Percentiles rank a stretch among this genome's conserved stretches.
Conservation (phyloP, 2,113 vertebrate genomes). For the Oostethus manadensis region DNA sequence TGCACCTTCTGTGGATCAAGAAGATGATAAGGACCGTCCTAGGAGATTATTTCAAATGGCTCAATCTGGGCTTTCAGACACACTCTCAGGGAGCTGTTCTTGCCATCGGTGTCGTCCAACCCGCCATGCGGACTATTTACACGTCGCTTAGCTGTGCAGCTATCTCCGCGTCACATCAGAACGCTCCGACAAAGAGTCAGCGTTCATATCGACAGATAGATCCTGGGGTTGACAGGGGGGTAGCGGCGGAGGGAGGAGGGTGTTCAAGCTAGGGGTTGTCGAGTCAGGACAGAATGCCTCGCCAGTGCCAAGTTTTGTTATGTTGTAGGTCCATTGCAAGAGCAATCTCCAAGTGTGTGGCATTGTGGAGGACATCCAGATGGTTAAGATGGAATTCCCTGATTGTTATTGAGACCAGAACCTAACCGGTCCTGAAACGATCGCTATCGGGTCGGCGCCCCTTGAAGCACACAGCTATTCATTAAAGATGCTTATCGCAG, state of each 20-base stretch:
- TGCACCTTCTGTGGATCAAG: slow-evolving; percentile 61
- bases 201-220: slow-evolving; percentile 55
- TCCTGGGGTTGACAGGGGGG: slow-evolving; percentile 31
- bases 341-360: slow-evolving; percentile 77
- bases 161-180: slow-evolving; percentile 75
- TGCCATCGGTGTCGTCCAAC: slow-evolving; percentile 41
- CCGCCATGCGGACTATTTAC: slow-evolving; percentile 44
- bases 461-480: slow-evolving; percentile 72
- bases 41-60: slow-evolving; percentile 54
- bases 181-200: slow-evolving; percentile 56
- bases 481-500: slow-evolving; percentile 76
- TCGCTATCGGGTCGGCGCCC: slow-evolving; percentile 70
- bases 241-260: not conserved
- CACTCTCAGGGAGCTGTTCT: slow-evolving; percentile 54
- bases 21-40: slow-evolving; percentile 65
- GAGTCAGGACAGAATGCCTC: slow-evolving; percentile 51
- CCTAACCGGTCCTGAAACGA: slow-evolving; percentile 68
- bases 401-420: slow-evolving; percentile 77
- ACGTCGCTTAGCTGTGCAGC: slow-evolving; percentile 26
- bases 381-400: slow-evolving; percentile 74
- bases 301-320: slow-evolving; percentile 72
- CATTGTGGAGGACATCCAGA: slow-evolving; percentile 77
- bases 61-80: slow-evolving; percentile 68
- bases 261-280: slow-evolving; percentile 52
- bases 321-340: slow-evolving; percentile 72